Base-by-base conservation (phyloP, 2,113 vertebrate genomes). In the Aramus guarauna region DNA sequence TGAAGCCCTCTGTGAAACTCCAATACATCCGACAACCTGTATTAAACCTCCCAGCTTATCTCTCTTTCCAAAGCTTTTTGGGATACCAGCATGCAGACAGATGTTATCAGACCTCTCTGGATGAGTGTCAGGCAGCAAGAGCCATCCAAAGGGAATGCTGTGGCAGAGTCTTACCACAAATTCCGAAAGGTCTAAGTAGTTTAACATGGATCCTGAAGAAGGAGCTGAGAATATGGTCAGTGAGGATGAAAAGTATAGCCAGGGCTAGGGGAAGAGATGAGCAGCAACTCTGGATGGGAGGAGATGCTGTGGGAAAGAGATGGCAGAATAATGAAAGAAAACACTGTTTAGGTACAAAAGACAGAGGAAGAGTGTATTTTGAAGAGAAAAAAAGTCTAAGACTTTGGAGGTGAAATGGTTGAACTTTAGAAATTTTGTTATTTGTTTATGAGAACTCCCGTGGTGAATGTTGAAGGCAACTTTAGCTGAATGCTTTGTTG, bases 1-100 rank as follows among this genome's bases (percentile, higher is more conserved):
- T 58, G 90, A 88, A 87, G 39, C 37, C 29, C 47, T 92, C 41
- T 63, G 64, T 85, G 78, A 88, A 91, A 56, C 79, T 34, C 41
- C 34, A 37, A 0, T 50, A 5, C 0, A 0, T 23, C 66, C 55
- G 81, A 30, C 24, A 53, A 13, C 20, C 45, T 47, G 12, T 22
- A 27, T 47, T 36, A 73, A 73, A 93, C 41, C 43, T 74, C 60
- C 17, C 1, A 3, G 56, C 43, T 79, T 48, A 16, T 23, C 22
- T 76, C 48, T 69, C 48, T 60, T 68, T 63, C 36, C 71, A 45
- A 29, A 73, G 9, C n/a, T 45, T 68, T 71, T 9, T 68, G 56
- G 67, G 22, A 36, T 21, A 23, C 27, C 34, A 52, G 34, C 17
- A 5, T 1, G 3, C 20, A 26, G 55, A 21, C 12, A 67, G 34